Evolutionary conservation across 2,797 vertebrate species (phyloP).

Genomic region (Propithecus deckenii): DNA sequence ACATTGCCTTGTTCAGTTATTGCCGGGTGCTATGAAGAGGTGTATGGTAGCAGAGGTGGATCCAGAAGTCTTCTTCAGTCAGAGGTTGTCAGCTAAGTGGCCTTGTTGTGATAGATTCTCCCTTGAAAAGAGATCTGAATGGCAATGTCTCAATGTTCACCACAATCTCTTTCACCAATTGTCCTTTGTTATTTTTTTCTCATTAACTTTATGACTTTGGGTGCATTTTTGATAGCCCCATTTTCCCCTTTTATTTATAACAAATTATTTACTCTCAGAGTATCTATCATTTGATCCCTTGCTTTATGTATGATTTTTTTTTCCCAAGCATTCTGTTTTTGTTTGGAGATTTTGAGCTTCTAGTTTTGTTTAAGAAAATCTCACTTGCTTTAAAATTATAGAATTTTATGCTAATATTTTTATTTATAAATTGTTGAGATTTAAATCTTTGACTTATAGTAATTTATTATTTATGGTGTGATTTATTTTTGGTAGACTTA

Average conservation of each 20-base stretch:
- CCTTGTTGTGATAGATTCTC: not conserved
- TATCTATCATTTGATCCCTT: not conserved
- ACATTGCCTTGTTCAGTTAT: not conserved
- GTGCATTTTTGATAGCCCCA: not conserved
- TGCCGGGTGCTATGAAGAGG: not conserved
- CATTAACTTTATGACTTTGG: not conserved
- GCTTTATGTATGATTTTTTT: not conserved
- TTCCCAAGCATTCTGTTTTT: not conserved
- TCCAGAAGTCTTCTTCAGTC: not conserved
- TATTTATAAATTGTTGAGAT: not conserved
- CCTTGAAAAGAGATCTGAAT: not conserved
- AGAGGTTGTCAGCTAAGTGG: not conserved
- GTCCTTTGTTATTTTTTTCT: not conserved
- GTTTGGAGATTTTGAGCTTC: not conserved
- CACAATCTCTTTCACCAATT: not conserved
- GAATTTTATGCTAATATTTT: not conserved
- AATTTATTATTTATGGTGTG: not conserved
- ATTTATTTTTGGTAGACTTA: not conserved
- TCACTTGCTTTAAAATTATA: not conserved
- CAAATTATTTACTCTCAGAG: not conserved
- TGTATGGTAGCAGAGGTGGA: not conserved
- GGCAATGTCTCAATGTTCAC: not conserved
- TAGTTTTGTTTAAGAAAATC: not conserved
- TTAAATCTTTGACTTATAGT: not conserved
- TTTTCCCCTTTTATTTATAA: not conserved